Conservation (phyloP, 1,140 invertebrate genomes). For the Trypoxylus dichotomus region DNA sequence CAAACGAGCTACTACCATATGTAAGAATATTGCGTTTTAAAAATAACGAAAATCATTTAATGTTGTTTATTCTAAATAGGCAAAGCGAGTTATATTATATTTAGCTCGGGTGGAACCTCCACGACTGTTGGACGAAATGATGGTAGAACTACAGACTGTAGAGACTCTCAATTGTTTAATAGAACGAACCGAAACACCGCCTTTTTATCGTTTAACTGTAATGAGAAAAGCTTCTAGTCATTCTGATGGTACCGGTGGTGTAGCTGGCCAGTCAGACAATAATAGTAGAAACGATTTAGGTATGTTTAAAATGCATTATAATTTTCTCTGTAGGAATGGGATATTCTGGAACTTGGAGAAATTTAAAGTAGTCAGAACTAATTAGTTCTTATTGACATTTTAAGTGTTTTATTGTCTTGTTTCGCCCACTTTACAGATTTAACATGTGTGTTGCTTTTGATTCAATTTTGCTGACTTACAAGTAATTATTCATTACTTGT, state of each 20-base stretch:
- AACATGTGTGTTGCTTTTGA: too few relatives aligned
- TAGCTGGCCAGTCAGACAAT: constrained; percentile 58
- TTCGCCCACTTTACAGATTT: too few relatives aligned
- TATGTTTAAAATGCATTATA: constrained; percentile 34
- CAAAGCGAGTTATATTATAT: constrained; percentile 92
- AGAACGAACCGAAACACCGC: constrained; percentile 94
- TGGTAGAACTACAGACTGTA: constrained; percentile 94
- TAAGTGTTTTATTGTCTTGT: too few relatives aligned
- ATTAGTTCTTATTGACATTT: too few relatives aligned
- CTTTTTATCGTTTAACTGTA: constrained; percentile 91
- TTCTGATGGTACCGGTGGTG: constrained; percentile 64
- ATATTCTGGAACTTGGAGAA: neutral
- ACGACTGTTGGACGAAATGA: constrained; percentile 92
- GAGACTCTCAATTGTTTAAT: constrained; percentile 94
- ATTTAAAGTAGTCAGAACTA: neutral
- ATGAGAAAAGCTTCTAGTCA: constrained; percentile 89
- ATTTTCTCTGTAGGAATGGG: neutral
- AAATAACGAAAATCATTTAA: neutral
- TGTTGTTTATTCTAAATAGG: constrained; percentile 59
- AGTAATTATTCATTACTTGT: too few relatives aligned
- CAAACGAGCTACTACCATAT: constrained; percentile 85
- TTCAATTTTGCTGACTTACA: too few relatives aligned
- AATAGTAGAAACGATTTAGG: constrained; percentile 52
- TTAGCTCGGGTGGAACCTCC: constrained; percentile 87
- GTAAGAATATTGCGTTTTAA: constrained; percentile 61